Base-by-base conservation (phyloP, 2,888 invertebrate species). In the Nudaria mundana region DNA sequence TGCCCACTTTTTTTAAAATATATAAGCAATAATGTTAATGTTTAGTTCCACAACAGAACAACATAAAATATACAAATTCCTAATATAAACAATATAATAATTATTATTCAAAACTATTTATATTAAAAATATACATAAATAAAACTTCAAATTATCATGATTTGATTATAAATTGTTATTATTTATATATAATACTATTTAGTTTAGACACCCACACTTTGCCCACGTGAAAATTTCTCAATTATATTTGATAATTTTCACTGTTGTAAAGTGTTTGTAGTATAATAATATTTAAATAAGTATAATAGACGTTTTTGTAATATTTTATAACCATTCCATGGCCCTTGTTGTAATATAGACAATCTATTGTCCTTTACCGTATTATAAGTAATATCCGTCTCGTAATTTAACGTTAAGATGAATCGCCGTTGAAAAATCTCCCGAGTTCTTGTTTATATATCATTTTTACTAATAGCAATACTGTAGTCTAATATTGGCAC, bases 291-390 rank as follows among this genome's bases (percentile, higher is more conserved):
- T 7, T 4, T 20, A 20, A 20, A 56, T 59, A 60, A 55, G 56
- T 58, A 56, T 56, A 56, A 56, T 56, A 65, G 45, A 65, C 44
- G 46, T 56, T 83, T n/a, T 86, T 86, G 76, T 84, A 85, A 85
- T 76, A 74, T 85, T 86, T 86, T 87, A 71, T 85, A 87, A 81
- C 76, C 86, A 87, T 87, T 87, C 86, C 83, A 83, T 70, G 55
- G 63, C 71, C 72, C 69, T 75, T 80, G 76, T 52, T 60, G 63
- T 77, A 75, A 74, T 69, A 81, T 86, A 86, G 74, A 71, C 78
- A 76, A n/a, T 83, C 76, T 84, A 81, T 71, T 75, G 82, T 83
- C 82, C 78, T 83, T 70, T 81, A 66, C 51, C 36, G 41, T 67
- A 70, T 45, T 44, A 58, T 82, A 83, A 81, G 80, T 57, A 74